Evolutionary conservation across 2,797 vertebrate species (phyloP), one percentile per base, ranked within the genome.

Genomic region (Heterohyrax brucei): DNA sequence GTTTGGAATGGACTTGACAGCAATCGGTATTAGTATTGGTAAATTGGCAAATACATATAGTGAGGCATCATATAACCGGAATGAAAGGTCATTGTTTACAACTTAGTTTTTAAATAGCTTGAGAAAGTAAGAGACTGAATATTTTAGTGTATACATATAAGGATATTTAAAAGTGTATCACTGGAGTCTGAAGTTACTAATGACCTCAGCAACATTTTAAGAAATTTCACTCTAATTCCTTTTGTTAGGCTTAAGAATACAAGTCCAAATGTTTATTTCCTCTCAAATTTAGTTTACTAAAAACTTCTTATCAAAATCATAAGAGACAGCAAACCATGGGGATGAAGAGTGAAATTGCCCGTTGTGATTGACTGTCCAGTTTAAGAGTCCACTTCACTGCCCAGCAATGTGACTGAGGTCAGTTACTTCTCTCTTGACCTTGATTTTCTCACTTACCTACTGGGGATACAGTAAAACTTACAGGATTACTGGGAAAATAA

Each of bases 161-260:
- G 46, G 14, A 10, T 61, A 39, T 48, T 93, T 33, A 85, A 68
- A 79, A 91, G 70, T 64, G 70, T 80, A 76, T 72, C 30, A 73
- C 56, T 28, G 75, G 7, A 26, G n/a, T 89, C 61, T 48, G 86
- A 77, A 82, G 12, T 91, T 77, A 73, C 3, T 48, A 78, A 19
- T 73, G 22, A 68, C 77, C 2, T 91, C 93, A 39, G 44, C 50
- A 50, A 46, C 56, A 66, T 28, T 68, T 44, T 50, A 76, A 64
- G 26, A 91, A 0, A 75, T 61, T 91, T 83, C 70, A 28, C 70
- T 88, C 2, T 48, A 39, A 88, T 56, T 64, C 4, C n/a, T 70
- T 87, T 59, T 56, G 70, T 48, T 76, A 70, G 44, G n/a, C 76
- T 87, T 53, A 78, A 80, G 30, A 96, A 77, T 86, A 86, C 62